phyloP scores from a whole-genome alignment of 2,113 vertebrate species.

The Nothoprocta perdicaria region DNA sequence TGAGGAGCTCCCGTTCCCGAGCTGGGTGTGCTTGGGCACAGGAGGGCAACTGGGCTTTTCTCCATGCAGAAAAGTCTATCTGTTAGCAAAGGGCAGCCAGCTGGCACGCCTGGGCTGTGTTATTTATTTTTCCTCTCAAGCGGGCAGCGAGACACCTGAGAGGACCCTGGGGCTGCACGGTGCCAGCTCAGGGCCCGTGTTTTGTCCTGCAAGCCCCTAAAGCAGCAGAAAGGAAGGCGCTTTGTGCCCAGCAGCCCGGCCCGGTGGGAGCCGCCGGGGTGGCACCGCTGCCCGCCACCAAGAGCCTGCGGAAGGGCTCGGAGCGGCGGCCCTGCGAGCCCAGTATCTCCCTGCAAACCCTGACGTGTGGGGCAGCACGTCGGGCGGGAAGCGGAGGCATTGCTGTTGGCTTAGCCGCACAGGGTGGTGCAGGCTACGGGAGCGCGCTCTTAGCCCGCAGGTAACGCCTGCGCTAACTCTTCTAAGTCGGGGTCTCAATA shows the following conservation, averaged over 20 bases:
- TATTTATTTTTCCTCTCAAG: constrained; percentile 36
- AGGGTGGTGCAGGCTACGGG: not conserved
- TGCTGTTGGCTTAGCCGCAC: not conserved
- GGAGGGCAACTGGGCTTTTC: constrained; percentile 8
- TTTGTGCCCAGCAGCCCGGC: no score
- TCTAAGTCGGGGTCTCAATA: not conserved
- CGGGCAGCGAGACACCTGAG: not conserved
- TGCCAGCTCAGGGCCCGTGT: not conserved
- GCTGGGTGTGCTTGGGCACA: not conserved
- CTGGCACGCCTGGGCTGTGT: not conserved
- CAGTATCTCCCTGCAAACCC: not conserved
- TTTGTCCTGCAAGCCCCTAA: no score
- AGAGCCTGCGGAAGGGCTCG: no score
- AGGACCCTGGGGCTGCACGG: not conserved
- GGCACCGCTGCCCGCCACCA: no score
- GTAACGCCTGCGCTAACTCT: fast-evolving
- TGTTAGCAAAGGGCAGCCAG: constrained; percentile 10
- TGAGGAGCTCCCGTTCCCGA: constrained; percentile 30
- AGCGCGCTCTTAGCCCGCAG: not conserved
- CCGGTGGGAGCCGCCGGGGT: no score
- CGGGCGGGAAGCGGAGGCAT: not conserved
- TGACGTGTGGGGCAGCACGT: constrained; percentile 1
- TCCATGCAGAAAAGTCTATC: not conserved
- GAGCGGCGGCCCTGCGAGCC: not conserved
- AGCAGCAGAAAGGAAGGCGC: no score